phyloP scores from a whole-genome alignment of 2,113 vertebrate genomes.

The human (Homo sapiens) region DNA sequence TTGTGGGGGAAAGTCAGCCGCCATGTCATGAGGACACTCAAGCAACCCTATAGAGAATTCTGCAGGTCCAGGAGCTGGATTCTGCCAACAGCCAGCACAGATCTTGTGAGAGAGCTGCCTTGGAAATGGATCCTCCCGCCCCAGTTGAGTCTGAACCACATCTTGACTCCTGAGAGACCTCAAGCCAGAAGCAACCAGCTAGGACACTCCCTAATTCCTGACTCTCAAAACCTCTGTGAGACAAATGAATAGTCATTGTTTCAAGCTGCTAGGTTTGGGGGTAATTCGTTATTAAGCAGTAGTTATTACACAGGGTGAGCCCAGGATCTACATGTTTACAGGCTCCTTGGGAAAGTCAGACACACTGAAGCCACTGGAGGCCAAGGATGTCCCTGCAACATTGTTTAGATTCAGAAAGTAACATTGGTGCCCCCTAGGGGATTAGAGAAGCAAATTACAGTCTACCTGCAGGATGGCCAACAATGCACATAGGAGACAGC shows the following conservation, averaged over 20 bases:
- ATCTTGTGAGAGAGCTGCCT: neutral
- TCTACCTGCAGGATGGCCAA: neutral
- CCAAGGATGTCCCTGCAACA: neutral
- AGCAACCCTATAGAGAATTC: neutral
- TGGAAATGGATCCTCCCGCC: neutral
- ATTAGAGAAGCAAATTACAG: neutral
- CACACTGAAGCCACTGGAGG: neutral
- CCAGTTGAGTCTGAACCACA: neutral
- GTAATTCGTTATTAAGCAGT: neutral
- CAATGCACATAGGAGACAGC: neutral
- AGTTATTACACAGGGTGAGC: neutral
- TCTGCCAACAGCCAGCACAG: neutral
- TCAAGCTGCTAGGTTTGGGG: neutral
- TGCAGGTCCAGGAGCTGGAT: rapidly evolving
- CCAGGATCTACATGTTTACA: neutral
- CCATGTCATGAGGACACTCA: neutral
- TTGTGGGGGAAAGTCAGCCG: rapidly evolving
- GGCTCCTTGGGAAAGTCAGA: neutral
- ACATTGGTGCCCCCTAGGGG: neutral
- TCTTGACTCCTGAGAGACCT: neutral
- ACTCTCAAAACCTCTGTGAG: neutral
- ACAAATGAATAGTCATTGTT: neutral
- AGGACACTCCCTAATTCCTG: neutral
- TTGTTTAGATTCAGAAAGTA: neutral
- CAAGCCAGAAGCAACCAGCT: neutral